Evolutionary conservation across 2,113 vertebrate species (phyloP), one percentile per base, ranked within the genome.

Genomic region (Coracopsis vasa): DNA sequence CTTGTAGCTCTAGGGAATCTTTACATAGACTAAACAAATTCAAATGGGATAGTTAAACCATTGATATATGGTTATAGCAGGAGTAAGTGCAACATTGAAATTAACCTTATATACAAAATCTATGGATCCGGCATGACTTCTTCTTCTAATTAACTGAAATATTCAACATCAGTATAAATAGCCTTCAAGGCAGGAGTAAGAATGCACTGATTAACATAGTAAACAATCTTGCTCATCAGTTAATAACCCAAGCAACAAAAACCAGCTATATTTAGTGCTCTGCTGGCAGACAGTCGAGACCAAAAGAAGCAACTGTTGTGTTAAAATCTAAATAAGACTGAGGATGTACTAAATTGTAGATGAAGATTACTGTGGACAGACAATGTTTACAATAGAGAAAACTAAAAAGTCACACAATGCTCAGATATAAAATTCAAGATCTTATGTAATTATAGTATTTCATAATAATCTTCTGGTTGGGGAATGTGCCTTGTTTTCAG

Each of bases 61-160:
- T 10, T 94, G 92, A 64, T 92, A 86, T 71, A 81, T 92, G 73
- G 53, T 72, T 93, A 88, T 64, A 93, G 85, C 61, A 88, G 23
- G 37, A 92, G 62, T 92, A 96, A 90, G 67, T 90, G 54, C n/a
- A 87, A 82, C 78, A 80, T 47, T 51, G 92, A 94, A 91, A 96
- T 95, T 95, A 95, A 83, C 37, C 29, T 94, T 94, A 95, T 77
- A 89, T 91, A 28, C n/a, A 95, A 94, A 94, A 96, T 95, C 93
- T 97, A 92, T 92, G 71, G 85, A 73, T 61, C 39, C 75, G 61
- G 37, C 27, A 95, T 79, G 71, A 77, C 50, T 95, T 64, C 18
- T 50, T 92, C 84, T 54, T 94, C 80, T 88, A 97, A 91, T 96
- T 94, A 96, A 61, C 58, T 92, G 61, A 96, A 91, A 97, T 97